Base-by-base conservation (phyloP, 2,113 vertebrate species). In the Steatornis caripensis region DNA sequence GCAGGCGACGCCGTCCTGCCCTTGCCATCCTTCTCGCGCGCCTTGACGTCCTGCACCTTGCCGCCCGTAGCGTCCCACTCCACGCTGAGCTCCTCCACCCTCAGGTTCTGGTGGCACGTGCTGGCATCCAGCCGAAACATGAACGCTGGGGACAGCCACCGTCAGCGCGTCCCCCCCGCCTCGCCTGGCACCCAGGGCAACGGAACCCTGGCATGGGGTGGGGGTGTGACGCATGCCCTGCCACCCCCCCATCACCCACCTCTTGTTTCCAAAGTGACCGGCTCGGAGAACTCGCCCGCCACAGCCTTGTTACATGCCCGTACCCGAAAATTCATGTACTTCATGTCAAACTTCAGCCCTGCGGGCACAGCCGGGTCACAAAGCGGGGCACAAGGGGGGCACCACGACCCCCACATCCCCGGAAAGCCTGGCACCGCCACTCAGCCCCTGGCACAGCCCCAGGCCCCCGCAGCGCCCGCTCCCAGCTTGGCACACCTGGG, bases 51-150 rank as follows among this genome's bases (percentile, higher is more conserved):
- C 94, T 99, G 99, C 51, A 99, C 96, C 97, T 99, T 99, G 55
- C 99, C 99, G 0, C 99, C 99, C 37, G 98, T 98, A 93, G 99
- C 99, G 76, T 99, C 99, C 99, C 99, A 99, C 97, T 99, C 99
- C 94, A 99, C 99, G 14, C 97, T 98, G 88, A 99, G 91, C 19
- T 99, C 99, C 66, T 99, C 99, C 95, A 99, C 99, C 34, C 99
- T 98, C 95, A 99, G 98, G 98, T 99, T 99, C 98, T 99, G 99
- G 97, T 99, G 99, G 94, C 98, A 96, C 9, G 99, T 99, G 71
- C 95, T 97, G 15, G 98, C 97, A 2, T 99, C 99, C 98, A 99
- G 98, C 96, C 98, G 99, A 94, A 99, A 99, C 95, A 97, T 97
- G 96, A 99, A 99, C 0, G 99, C 99, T 92, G 93, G 61, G 55